These are phyloP conservation scores for Xanthia togata DNA, from an alignment of 2,888 invertebrate genomes.

Conservation along the genomic window DNA sequence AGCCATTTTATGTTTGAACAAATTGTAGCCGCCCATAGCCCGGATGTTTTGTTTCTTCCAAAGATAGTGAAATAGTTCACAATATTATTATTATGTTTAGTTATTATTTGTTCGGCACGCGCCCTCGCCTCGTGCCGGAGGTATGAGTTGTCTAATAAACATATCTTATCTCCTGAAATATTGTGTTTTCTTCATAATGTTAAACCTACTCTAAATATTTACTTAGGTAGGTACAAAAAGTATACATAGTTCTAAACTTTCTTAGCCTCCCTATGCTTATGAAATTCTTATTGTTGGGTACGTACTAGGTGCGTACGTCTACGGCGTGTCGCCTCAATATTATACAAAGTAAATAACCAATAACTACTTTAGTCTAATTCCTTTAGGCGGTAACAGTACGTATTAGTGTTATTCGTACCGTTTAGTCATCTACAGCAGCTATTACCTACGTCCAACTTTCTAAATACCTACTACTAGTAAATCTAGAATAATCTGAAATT, in stretches of 20 bases:
- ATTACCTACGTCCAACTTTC: not conserved
- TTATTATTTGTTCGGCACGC: conserved; percentile 78
- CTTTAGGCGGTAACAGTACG: conserved; percentile 18
- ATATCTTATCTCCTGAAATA: conserved; percentile 87
- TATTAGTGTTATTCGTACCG: not conserved
- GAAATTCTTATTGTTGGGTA: not conserved
- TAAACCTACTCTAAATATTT: not conserved
- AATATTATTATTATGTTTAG: conserved; percentile 77
- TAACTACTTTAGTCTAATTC: not conserved
- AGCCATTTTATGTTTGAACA: conserved; percentile 60
- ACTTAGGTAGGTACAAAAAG: not conserved
- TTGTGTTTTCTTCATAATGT: conserved; percentile 69
- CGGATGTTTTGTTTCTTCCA: conserved; percentile 87
- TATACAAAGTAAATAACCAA: not conserved
- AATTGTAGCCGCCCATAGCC: conserved; percentile 71
- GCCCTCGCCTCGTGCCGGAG: conserved; percentile 76
- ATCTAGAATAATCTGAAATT: not conserved
- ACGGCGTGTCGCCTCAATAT: too few species aligned
- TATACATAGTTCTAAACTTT: not conserved
- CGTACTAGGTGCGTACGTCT: not conserved
- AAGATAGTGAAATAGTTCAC: conserved; percentile 88
- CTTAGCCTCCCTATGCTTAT: not conserved
- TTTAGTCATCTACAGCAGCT: not conserved
- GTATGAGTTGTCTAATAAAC: conserved; percentile 89
- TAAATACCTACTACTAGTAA: not conserved